A percentile compares a stretch with the other conserved stretches of the same genome.
Conservation (phyloP, 2,113 vertebrate genomes). For the Vimba vimba region DNA sequence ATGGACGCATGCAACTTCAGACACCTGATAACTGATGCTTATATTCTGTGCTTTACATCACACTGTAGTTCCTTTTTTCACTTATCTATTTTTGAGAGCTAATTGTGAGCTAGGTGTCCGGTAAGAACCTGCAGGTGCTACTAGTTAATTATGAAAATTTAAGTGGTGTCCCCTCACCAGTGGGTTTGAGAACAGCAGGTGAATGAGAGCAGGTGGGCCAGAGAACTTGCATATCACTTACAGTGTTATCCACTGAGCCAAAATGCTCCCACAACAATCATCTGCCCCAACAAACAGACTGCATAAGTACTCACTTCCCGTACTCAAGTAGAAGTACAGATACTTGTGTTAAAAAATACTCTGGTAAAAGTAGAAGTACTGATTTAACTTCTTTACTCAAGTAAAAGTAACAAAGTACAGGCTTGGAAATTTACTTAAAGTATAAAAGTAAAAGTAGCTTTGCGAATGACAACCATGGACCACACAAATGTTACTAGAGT, state of each 20-base stretch:
- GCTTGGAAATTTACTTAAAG: too few species aligned
- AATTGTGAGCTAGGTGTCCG: slow-evolving; percentile 45
- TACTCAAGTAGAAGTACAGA: too few species aligned
- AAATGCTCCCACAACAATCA: slow-evolving; percentile 62
- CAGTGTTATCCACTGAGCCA: slow-evolving; percentile 53
- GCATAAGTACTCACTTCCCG: too few species aligned
- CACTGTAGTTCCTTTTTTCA: not conserved
- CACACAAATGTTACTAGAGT: too few species aligned
- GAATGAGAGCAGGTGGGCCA: slow-evolving; percentile 40
- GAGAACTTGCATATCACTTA: slow-evolving; percentile 64
- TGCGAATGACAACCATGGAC: too few species aligned
- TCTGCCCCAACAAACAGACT: slow-evolving; percentile 43
- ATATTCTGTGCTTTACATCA: not conserved
- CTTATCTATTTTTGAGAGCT: slow-evolving; percentile 46
- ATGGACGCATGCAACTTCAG: not conserved
- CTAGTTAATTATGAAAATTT: slow-evolving; percentile 61
- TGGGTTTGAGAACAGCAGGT: slow-evolving; percentile 69
- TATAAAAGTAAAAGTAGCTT: too few species aligned
- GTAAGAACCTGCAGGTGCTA: not conserved
- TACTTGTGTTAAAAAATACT: too few species aligned
- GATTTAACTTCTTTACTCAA: too few species aligned
- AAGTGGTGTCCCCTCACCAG: slow-evolving; percentile 48
- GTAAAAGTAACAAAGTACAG: too few species aligned
- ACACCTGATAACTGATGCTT: not conserved
- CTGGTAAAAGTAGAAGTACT: too few species aligned